Percentiles rank a stretch among this genome's conserved stretches.
Evolutionary conservation across 1,140 invertebrate species (phyloP).

Genomic region (Globodera ellingtonae): DNA sequence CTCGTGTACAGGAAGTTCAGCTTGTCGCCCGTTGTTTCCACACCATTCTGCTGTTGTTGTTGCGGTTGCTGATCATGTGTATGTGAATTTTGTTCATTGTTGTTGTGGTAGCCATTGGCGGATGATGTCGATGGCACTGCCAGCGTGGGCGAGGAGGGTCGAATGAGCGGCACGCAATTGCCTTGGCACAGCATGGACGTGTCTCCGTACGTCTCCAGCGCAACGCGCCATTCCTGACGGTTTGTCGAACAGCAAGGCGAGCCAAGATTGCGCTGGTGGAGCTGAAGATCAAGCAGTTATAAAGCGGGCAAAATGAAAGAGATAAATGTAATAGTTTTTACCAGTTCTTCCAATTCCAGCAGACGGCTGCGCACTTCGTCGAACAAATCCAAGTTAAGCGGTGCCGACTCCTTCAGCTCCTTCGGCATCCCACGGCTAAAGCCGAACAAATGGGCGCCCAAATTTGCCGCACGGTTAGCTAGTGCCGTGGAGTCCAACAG

Average conservation of each 20-base stretch:
- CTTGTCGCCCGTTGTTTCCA: neutral
- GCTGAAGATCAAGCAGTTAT: constrained; percentile 3
- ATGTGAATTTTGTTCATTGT: neutral
- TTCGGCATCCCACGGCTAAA: constrained; percentile 1
- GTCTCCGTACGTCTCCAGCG: constrained; percentile 18
- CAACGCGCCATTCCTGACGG: constrained; percentile 21
- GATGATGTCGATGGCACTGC: neutral
- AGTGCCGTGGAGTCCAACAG: neutral
- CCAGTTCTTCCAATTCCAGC: constrained; percentile 24
- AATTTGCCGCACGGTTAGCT: neutral
- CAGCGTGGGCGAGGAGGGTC: neutral
- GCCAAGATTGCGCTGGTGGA: constrained; percentile 16
- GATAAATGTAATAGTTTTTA: neutral
- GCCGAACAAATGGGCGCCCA: constrained; percentile 12
- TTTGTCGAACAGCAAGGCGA: neutral
- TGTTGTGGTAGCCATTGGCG: neutral
- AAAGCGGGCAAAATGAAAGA: neutral
- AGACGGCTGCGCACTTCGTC: constrained; percentile 11
- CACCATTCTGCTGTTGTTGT: neutral
- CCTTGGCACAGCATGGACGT: constrained; percentile 20
- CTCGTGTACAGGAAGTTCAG: neutral
- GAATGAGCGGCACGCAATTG: constrained; percentile 15
- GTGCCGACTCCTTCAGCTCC: neutral
- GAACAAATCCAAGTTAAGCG: neutral
- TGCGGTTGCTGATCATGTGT: too few species aligned